phyloP scores from a whole-genome alignment of 1,140 invertebrate species.

The Leucophenga varia region DNA sequence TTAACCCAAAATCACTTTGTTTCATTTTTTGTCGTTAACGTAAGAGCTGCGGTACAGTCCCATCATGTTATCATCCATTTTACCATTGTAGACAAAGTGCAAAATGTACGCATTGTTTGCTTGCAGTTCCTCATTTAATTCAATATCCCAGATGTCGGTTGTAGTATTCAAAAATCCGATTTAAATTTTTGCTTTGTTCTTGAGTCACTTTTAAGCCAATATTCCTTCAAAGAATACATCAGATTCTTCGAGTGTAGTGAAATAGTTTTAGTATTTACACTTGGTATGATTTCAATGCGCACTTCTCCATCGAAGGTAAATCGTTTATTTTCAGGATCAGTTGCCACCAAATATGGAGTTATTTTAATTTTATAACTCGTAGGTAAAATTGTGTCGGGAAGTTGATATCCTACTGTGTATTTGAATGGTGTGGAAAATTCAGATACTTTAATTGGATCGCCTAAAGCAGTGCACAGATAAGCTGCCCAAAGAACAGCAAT shows the following conservation, averaged over 20 bases:
- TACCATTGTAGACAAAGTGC: conserved; percentile 53
- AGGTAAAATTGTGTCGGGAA: too few species aligned
- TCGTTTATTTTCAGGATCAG: conserved; percentile 53
- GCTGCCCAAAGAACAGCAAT: too few species aligned
- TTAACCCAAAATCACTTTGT: conserved; percentile 41
- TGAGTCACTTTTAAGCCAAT: conserved; percentile 35
- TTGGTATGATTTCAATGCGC: conserved; percentile 57
- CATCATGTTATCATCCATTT: conserved; percentile 57
- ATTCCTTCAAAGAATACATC: conserved; percentile 45
- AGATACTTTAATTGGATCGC: too few species aligned
- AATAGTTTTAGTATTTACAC: conserved; percentile 49
- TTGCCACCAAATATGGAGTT: too few species aligned
- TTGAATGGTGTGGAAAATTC: too few species aligned
- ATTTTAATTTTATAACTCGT: too few species aligned
- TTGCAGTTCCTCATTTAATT: conserved; percentile 26
- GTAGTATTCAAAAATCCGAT: conserved; percentile 14
- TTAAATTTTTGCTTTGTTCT: too few species aligned
- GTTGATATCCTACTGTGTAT: too few species aligned
- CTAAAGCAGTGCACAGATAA: too few species aligned
- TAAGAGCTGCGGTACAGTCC: conserved; percentile 64
- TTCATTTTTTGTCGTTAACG: conserved; percentile 36
- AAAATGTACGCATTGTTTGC: conserved; percentile 17
- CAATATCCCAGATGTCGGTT: conserved; percentile 43
- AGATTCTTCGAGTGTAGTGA: conserved; percentile 68
- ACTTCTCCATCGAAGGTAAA: conserved; percentile 67